Evolutionary conservation across 2,797 vertebrate genomes (phyloP), one percentile per base, ranked within the genome.

Genomic region (Darevskia mixta): DNA sequence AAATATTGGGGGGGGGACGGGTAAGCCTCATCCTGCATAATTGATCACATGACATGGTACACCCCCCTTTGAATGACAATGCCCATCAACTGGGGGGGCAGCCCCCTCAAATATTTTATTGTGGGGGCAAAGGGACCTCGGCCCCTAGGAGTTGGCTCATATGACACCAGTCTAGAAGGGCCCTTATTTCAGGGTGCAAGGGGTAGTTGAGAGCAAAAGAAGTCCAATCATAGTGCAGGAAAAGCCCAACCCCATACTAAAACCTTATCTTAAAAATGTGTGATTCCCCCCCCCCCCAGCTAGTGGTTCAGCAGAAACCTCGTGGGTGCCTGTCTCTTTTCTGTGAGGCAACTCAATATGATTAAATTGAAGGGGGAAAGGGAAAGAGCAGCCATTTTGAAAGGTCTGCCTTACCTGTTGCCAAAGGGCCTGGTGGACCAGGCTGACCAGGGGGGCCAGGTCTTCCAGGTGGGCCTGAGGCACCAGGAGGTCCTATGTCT

Each of bases 381-480:
- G 41, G 20, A 71, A 35, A 58, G 13, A 32, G 13, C 4, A 25
- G 75, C 5, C 2, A 5, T 7, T 87, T 79, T 55, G 84, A 0
- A 23, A 35, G 5, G 1, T 15, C 6, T 17, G 27, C 86, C 95
- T 97, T 96, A 99, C 99, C 98, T 98, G 98, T 95, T 67, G 97
- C 97, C 43, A 97, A 97, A 15, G 96, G 94, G 90, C 99, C 99
- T 64, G 98, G 98, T 85, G 97, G 98, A 20, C 99, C 99, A 0
- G 98, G 98, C 90, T 97, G 98, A 66, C 99, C 99, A 41, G 97
- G 96, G 88, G 97, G 88, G 80, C 99, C 99, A 86, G 98, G 98
- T 55, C 98, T 98, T 41, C 99, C 99, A 64, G 97, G 96, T 13
- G 98, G 98, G 92, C 99, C 99, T 94, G 97, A 96, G 32, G 97